A percentile compares a stretch with the other conserved stretches of the same genome.
These are phyloP conservation scores for Chiroxiphia lanceolata DNA, from an alignment of 2,797 vertebrate species.

Conservation along the genomic window DNA sequence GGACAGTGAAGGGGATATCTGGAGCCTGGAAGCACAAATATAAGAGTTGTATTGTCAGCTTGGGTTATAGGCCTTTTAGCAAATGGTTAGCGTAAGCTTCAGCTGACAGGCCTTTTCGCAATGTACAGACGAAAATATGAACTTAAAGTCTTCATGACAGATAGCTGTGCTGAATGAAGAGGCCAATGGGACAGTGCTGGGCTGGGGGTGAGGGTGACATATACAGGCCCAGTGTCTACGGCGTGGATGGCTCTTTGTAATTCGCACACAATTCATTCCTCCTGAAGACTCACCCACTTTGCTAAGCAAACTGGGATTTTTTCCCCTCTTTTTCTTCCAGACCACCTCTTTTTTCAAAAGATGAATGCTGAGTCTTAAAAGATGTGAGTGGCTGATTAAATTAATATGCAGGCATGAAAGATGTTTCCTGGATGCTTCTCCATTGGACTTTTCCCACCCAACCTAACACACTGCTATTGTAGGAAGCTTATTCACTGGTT, in stretches of 20 bases:
- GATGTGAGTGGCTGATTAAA: slow-evolving; percentile 83
- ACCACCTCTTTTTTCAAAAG: slow-evolving; percentile 54
- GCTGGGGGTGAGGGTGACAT: neutral
- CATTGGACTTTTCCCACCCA: slow-evolving; percentile 71
- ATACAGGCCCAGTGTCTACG: neutral
- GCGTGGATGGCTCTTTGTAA: slow-evolving; percentile 37
- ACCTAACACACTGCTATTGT: slow-evolving; percentile 79
- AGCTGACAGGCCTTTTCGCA: slow-evolving; percentile 97
- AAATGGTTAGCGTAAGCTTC: slow-evolving; percentile 92
- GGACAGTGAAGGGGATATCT: slow-evolving; percentile 92
- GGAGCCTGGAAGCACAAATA: slow-evolving; percentile 85
- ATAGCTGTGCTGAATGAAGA: slow-evolving; percentile 86
- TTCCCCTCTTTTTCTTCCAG: neutral
- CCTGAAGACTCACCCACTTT: slow-evolving; percentile 50
- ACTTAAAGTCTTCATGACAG: slow-evolving; percentile 99
- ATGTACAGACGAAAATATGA: slow-evolving; percentile 93
- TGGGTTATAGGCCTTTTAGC: slow-evolving; percentile 89
- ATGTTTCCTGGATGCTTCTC: slow-evolving; percentile 87
- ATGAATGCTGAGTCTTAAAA: slow-evolving; percentile 78
- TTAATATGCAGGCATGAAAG: slow-evolving; percentile 90
- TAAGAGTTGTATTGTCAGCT: slow-evolving; percentile 93
- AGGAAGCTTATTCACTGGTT: slow-evolving; percentile 83
- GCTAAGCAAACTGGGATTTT: neutral
- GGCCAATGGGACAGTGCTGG: slow-evolving; percentile 67
- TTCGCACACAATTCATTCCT: slow-evolving; percentile 36